These are phyloP conservation scores for Scartelaos histophorus DNA, from an alignment of 2,113 vertebrate genomes.

Conservation along the genomic window DNA sequence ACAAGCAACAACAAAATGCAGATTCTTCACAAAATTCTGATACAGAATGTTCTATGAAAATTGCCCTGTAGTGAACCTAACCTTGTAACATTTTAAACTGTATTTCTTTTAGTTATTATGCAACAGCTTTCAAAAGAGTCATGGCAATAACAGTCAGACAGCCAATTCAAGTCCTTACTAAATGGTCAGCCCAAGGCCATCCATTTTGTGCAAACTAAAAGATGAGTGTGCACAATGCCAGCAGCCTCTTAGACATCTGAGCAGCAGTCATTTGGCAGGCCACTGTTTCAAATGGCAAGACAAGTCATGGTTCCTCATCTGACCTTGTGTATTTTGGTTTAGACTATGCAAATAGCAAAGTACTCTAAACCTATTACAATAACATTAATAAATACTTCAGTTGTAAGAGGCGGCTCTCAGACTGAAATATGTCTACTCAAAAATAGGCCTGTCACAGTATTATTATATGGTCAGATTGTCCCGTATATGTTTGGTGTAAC, in stretches of 20 bases:
- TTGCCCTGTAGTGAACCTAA: neutral
- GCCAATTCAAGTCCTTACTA: slow-evolving; percentile 23
- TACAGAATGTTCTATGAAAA: neutral
- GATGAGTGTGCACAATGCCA: slow-evolving; percentile 1
- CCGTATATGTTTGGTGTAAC: too few species aligned
- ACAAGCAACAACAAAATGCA: too few species aligned
- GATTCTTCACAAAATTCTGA: too few species aligned
- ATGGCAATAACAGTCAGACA: slow-evolving; percentile 30
- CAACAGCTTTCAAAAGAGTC: slow-evolving; percentile 27
- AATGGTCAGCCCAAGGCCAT: slow-evolving; percentile 26
- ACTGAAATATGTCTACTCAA: neutral
- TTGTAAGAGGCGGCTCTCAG: neutral
- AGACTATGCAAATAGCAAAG: neutral
- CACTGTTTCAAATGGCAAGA: slow-evolving; percentile 13
- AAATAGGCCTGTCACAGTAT: too few species aligned
- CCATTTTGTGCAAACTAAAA: slow-evolving; percentile 26
- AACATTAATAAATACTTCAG: too few species aligned
- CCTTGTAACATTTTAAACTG: slow-evolving; percentile 4
- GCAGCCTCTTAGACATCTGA: slow-evolving; percentile 18
- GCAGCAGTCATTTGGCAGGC: slow-evolving; percentile 12
- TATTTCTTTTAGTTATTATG: slow-evolving; percentile 17
- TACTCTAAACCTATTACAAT: neutral
- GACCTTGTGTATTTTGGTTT: neutral
- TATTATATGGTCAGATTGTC: too few species aligned
- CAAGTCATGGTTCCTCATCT: slow-evolving; percentile 17